Evolutionary conservation across 2,113 vertebrate genomes (phyloP), one percentile per base, ranked within the genome.

Genomic region (Notarius quadriscutis): DNA sequence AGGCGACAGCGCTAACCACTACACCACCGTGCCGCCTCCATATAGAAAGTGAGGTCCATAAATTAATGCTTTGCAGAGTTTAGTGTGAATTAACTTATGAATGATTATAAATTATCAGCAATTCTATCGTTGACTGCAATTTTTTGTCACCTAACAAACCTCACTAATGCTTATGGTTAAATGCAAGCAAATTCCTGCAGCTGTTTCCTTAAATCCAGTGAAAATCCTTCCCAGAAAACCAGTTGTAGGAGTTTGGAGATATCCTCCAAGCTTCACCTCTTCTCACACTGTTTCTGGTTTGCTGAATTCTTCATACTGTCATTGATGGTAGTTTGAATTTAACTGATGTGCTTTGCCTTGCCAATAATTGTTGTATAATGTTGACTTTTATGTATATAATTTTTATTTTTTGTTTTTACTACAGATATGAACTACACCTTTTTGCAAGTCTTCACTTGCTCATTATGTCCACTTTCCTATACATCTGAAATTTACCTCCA

Each of bases 351-450:
- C 7, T 18, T 20, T 55, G 7, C 8, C 20, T 5, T 80, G 25
- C 8, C n/a, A 5, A n/a, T 14, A 15, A 53, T 55, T 77, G 50
- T n/a, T 77, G 22, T 57, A 17, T 55, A 27, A 5, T 27, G 7
- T 1, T 34, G 17, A 17, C n/a, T 3, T 58, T 34, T 20, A 34
- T 25, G 1, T 50, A 27, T 77, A 11, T 78, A 10, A 18, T 25
- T 25, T 57, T 51, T 55, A 55, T 57, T 14, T 72, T 71, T 78
- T 79, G 12, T 81, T 1, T 58, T 18, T 17, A 14, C 57, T 62
- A 22, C 79, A 81, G 79, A 62, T 81, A 14, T 81, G 30, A 81
- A 25, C 79, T 81, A 81, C 79, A 81, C 79, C 34, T 81, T 81
- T 62, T 2, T 81, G 4, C 79, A 81, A 48, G 20, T 81, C 79